phyloP scores from a whole-genome alignment of 2,797 vertebrate genomes.

The Choloepus didactylus region DNA sequence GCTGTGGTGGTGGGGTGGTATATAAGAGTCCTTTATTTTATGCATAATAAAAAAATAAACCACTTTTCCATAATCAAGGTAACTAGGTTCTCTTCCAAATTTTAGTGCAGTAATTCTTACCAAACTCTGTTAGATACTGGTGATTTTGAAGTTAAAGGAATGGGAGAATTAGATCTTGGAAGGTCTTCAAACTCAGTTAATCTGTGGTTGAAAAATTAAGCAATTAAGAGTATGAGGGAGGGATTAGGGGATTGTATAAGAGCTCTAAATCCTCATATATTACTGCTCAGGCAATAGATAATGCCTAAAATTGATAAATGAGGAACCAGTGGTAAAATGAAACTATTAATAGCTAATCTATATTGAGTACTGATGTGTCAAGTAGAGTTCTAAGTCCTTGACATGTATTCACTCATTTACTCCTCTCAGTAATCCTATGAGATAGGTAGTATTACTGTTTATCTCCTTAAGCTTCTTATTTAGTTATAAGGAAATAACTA shows the following conservation, averaged over 20 bases:
- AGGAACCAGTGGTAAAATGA: not conserved
- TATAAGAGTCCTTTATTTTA: too few relatives aligned
- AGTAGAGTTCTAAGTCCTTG: not conserved
- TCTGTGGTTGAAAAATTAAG: slow-evolving; percentile 39
- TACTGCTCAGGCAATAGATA: slow-evolving; percentile 3
- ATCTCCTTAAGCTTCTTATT: not conserved
- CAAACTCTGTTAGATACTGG: not conserved
- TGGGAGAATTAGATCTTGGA: slow-evolving; percentile 24
- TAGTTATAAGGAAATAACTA: not conserved
- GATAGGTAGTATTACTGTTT: not conserved
- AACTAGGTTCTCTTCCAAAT: not conserved
- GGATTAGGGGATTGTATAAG: not conserved
- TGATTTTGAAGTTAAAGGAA: slow-evolving; percentile 1
- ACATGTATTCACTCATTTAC: not conserved
- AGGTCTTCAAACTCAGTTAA: slow-evolving; percentile 23
- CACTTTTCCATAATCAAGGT: not conserved
- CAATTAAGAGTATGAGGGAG: not conserved
- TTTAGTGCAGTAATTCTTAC: not conserved
- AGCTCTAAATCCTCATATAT: not conserved
- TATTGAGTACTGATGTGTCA: not conserved
- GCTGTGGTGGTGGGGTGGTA: too few relatives aligned
- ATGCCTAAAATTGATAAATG: slow-evolving; percentile 4
- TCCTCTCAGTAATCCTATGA: not conserved
- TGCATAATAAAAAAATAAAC: too few relatives aligned
- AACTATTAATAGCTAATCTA: slow-evolving; percentile 30